Conservation (phyloP, 2,113 vertebrate species). For the Gavia stellata region DNA sequence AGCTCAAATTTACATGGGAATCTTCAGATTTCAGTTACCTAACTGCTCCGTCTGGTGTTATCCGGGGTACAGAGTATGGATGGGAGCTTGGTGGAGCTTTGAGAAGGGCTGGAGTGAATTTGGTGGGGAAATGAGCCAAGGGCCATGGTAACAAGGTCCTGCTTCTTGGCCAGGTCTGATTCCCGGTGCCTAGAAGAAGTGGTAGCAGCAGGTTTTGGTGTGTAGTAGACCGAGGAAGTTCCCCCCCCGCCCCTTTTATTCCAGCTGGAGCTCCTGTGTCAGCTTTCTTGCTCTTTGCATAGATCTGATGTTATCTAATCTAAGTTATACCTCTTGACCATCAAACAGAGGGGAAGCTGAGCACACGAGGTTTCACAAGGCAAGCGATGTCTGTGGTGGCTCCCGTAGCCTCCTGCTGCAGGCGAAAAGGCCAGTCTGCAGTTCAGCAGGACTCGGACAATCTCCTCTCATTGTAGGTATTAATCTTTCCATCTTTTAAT, state of each 20-base stretch:
- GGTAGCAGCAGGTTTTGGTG: not conserved
- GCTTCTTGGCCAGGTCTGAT: not conserved
- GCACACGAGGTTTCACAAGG: not conserved
- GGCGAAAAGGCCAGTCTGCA: not conserved
- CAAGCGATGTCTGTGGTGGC: not conserved
- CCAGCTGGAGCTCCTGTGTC: not conserved
- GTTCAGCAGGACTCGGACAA: not conserved
- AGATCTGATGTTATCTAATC: too few relatives aligned
- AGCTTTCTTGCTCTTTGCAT: not conserved
- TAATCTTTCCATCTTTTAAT: not conserved
- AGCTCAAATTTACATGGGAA: accelerated
- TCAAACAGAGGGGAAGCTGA: not conserved
- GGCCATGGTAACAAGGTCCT: not conserved
- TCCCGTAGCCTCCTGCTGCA: not conserved
- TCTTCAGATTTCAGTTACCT: not conserved
- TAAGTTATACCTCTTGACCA: not conserved
- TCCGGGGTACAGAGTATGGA: not conserved
- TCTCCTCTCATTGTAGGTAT: not conserved
- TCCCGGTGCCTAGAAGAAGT: not conserved
- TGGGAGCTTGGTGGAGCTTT: not conserved
- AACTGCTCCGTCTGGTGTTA: not conserved
- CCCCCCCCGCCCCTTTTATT: not conserved
- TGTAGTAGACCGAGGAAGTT: not conserved
- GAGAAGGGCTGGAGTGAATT: not conserved
- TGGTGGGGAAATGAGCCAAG: not conserved